A percentile compares a stretch with the other conserved stretches of the same genome.
These are phyloP conservation scores for Oostethus manadensis DNA, from an alignment of 2,113 vertebrate genomes.

Conservation along the genomic window DNA sequence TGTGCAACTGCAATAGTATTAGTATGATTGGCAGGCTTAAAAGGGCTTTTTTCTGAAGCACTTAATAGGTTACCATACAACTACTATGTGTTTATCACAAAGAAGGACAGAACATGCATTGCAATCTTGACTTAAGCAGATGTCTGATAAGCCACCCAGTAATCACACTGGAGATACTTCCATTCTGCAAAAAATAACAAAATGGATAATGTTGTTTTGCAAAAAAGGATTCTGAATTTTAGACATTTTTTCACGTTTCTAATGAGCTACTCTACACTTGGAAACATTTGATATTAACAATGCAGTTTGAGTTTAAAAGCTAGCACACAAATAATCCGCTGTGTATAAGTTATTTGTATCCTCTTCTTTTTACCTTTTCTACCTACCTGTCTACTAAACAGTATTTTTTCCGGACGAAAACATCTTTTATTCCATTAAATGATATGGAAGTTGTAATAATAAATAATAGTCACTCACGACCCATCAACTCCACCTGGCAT, in stretches of 20 bases:
- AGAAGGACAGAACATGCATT: neutral
- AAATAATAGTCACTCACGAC: slow-evolving; percentile 26
- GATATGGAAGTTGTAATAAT: no score
- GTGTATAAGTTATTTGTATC: no score
- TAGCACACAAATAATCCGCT: neutral
- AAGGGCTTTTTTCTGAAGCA: neutral
- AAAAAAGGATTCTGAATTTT: neutral
- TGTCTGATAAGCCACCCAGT: neutral
- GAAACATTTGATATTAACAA: neutral
- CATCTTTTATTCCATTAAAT: no score
- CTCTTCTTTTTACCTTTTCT: no score
- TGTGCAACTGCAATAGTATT: neutral
- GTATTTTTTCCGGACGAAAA: no score
- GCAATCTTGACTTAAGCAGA: neutral
- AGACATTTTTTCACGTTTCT: neutral
- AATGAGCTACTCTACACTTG: neutral
- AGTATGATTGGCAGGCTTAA: neutral
- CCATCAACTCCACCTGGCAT: slow-evolving; percentile 30
- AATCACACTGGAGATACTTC: neutral
- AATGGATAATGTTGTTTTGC: neutral
- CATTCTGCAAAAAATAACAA: neutral
- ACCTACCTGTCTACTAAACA: no score
- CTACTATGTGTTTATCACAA: neutral
- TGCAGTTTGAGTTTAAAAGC: no score
- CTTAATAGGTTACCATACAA: no score